phyloP scores from a whole-genome alignment of 2,113 vertebrate species.

The Stomatorhinus ivindoensis region DNA sequence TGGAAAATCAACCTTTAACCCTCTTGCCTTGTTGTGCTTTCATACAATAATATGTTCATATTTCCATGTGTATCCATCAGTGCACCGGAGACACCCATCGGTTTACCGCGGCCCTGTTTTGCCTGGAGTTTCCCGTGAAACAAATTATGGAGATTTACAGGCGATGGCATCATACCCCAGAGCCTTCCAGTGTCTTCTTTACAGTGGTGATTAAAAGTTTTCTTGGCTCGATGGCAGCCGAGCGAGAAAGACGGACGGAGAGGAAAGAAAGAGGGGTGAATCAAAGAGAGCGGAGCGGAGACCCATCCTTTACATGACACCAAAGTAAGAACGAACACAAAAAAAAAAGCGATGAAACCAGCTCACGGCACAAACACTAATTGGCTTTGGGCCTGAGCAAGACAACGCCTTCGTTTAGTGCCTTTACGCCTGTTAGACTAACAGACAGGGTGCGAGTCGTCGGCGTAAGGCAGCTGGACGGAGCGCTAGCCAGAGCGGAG shows the following conservation, averaged over 20 bases:
- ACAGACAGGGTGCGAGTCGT: not conserved
- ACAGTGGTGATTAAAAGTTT: slow-evolving; percentile 1
- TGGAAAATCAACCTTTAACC: not conserved
- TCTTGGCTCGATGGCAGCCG: not conserved
- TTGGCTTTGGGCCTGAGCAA: not conserved
- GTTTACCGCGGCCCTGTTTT: not conserved
- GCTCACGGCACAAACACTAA: not conserved
- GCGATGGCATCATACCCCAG: not conserved
- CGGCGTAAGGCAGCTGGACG: not conserved
- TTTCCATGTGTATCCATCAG: not conserved
- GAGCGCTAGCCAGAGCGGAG: not conserved
- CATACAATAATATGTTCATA: not conserved
- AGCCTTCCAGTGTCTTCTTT: not conserved
- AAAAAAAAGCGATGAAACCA: not conserved
- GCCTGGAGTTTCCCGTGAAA: not conserved
- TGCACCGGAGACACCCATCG: not conserved
- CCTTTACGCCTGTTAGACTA: not conserved
- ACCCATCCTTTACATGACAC: not conserved
- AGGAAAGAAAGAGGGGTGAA: not conserved
- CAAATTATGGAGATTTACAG: not conserved
- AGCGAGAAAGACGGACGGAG: not conserved
- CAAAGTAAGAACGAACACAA: not conserved
- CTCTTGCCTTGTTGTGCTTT: not conserved
- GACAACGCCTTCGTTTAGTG: not conserved
- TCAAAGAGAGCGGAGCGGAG: not conserved